Conservation (phyloP, 1,140 invertebrate genomes). For the Aleiodes sp. region DNA sequence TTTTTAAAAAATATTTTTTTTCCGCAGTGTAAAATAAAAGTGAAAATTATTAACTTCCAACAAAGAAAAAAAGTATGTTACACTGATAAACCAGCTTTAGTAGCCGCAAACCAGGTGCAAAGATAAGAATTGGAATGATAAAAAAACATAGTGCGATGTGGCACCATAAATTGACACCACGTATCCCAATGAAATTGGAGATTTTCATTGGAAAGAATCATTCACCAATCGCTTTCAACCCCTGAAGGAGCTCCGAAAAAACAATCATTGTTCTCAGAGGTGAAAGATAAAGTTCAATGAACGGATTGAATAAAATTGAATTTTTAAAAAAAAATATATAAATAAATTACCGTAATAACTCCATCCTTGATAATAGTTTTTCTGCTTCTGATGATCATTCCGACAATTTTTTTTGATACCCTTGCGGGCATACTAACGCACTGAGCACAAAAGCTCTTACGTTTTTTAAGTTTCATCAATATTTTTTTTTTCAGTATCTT, state of each 20-base stretch:
- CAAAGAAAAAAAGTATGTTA: not conserved
- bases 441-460: slow-evolving; percentile 65
- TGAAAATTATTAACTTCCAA: not conserved
- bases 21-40: not conserved
- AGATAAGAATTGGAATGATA: slow-evolving; percentile 18
- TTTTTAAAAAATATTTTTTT: no score
- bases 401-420: slow-evolving; percentile 70
- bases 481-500: slow-evolving; percentile 42
- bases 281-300: not conserved
- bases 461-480: slow-evolving; percentile 67
- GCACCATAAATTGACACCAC: not conserved
- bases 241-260: no score
- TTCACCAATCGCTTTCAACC: no score
- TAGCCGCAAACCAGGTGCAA: not conserved
- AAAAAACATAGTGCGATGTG: not conserved
- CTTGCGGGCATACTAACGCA: slow-evolving; percentile 70
- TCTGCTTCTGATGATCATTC: slow-evolving; percentile 77
- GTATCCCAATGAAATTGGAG: not conserved
- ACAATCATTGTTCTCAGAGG: not conserved
- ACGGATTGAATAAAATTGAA: not conserved
- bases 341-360: slow-evolving; percentile 72
- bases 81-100: slow-evolving; percentile 13
- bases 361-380: slow-evolving; percentile 78
- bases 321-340: not conserved
- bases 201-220: not conserved